These are phyloP conservation scores for Thamnophis sirtalis DNA, from an alignment of 2,113 vertebrate genomes.

Conservation along the genomic window DNA sequence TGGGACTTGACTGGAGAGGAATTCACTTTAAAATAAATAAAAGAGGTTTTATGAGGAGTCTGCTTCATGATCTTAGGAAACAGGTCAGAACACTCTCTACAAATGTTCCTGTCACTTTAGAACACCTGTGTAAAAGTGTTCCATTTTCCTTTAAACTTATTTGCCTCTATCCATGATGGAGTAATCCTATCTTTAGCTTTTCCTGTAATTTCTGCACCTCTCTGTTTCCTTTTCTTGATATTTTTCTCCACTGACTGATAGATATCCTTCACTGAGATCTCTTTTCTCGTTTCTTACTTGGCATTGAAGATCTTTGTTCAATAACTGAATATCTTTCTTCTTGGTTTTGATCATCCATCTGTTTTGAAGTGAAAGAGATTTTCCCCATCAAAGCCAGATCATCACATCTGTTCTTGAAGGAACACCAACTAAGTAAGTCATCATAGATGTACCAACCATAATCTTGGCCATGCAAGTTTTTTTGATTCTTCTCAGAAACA, in stretches of 20 bases:
- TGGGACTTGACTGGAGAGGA: too few species aligned
- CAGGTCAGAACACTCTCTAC: background rate
- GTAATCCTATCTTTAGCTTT: background rate
- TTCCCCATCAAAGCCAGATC: background rate
- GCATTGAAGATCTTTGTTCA: background rate
- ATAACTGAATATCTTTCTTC: background rate
- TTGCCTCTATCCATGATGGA: background rate
- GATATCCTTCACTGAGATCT: background rate
- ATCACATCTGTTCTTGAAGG: background rate
- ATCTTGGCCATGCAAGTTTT: background rate
- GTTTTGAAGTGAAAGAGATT: background rate
- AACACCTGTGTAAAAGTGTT: background rate
- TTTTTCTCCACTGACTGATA: background rate
- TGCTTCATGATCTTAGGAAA: too few species aligned
- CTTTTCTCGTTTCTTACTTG: background rate
- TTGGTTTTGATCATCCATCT: background rate
- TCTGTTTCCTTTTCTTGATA: background rate
- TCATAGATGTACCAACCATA: background rate
- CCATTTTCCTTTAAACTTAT: background rate
- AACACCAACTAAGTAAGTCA: background rate
- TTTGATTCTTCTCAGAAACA: background rate
- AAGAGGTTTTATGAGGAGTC: too few species aligned
- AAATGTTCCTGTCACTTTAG: background rate
- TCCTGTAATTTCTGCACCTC: background rate
- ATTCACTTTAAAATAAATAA: too few species aligned